Conservation (phyloP, 1,140 invertebrate genomes). For the Apis laboriosa region DNA sequence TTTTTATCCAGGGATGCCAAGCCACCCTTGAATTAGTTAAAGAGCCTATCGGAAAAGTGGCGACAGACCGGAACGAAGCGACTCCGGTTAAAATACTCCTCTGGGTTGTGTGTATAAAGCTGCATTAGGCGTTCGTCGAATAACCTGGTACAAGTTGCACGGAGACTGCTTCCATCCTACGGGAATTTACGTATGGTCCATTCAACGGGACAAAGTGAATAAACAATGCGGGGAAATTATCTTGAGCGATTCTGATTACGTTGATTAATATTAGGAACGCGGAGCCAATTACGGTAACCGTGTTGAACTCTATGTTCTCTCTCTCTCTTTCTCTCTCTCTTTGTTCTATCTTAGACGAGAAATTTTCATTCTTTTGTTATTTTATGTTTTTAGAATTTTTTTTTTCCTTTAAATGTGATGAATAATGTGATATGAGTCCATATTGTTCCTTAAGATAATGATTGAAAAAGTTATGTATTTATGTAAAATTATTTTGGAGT, state of each 20-base stretch:
- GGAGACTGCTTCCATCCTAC: slow-evolving; percentile 23
- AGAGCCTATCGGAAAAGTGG: slow-evolving; percentile 69
- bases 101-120: slow-evolving; percentile 63
- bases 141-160: slow-evolving; percentile 44
- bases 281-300: background rate
- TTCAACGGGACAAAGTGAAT: slow-evolving; percentile 59
- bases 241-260: slow-evolving; percentile 49
- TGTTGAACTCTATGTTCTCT: background rate
- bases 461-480: too few species aligned
- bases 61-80: slow-evolving; percentile 68
- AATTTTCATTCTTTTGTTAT: too few species aligned
- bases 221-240: slow-evolving; percentile 62
- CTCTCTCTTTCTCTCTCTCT: too few species aligned
- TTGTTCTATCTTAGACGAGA: too few species aligned
- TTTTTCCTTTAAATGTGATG: too few species aligned
- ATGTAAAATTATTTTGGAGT: too few species aligned
- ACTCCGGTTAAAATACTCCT: slow-evolving; percentile 66
- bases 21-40: slow-evolving; percentile 69
- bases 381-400: too few species aligned
- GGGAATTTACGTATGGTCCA: slow-evolving; percentile 63
- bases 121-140: slow-evolving; percentile 54
- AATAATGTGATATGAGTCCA: too few species aligned
- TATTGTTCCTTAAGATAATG: too few species aligned
- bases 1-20: slow-evolving; percentile 47
- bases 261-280: slow-evolving; percentile 16